Conservation (phyloP, 2,888 invertebrate genomes). For the Spicauda simplicius region DNA sequence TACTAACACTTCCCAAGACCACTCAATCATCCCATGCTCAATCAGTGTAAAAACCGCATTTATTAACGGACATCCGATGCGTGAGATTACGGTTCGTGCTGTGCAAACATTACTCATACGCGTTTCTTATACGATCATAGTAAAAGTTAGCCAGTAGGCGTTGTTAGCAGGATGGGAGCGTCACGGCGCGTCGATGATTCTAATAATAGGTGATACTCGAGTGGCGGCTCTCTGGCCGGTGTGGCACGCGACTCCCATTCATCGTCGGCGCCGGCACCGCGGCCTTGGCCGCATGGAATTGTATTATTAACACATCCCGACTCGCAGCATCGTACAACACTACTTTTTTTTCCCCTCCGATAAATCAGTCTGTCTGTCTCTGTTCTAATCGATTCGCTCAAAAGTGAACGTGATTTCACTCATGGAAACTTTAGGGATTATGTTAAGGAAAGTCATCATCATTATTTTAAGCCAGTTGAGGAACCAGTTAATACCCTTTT, state of each 20-base stretch:
- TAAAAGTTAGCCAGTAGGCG: conserved; percentile 6
- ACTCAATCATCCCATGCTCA: not conserved
- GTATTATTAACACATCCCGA: conserved; percentile 66
- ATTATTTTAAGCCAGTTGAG: no score
- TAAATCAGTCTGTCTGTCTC: not conserved
- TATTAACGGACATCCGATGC: not conserved
- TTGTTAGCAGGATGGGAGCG: conserved; percentile 38
- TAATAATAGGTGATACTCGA: conserved; percentile 70
- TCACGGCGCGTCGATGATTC: conserved; percentile 54
- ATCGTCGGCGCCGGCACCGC: conserved; percentile 59
- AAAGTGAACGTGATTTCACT: no score
- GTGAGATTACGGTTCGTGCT: not conserved
- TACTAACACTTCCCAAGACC: no score
- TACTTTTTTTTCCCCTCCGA: not conserved
- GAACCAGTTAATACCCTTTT: no score
- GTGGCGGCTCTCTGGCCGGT: conserved; percentile 46
- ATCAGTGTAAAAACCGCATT: not conserved
- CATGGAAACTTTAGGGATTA: no score
- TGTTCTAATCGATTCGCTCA: no score
- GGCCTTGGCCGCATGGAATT: conserved; percentile 70
- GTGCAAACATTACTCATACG: not conserved
- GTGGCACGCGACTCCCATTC: conserved; percentile 74
- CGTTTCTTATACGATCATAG: conserved; percentile 13
- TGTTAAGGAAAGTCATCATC: no score
- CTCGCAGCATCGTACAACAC: conserved; percentile 9